phyloP scores from a whole-genome alignment of 1,140 invertebrate species.

The Galleria mellonella region DNA sequence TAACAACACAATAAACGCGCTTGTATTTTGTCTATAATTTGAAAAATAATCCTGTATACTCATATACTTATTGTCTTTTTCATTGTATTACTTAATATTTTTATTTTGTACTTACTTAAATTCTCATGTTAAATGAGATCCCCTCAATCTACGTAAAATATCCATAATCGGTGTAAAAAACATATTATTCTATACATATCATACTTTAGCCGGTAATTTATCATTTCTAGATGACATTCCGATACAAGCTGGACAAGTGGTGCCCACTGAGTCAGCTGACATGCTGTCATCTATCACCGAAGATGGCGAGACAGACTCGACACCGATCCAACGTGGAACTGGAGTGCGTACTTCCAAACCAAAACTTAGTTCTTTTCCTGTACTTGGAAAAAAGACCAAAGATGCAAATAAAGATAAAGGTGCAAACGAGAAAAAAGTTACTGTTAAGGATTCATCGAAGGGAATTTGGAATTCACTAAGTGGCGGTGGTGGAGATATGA shows the following conservation, averaged over 20 bases:
- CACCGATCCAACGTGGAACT: slow-evolving; percentile 53
- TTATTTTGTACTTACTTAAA: no score
- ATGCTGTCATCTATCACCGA: slow-evolving; percentile 66
- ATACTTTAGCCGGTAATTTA: neutral
- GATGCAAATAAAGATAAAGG: slow-evolving; percentile 55
- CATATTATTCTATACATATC: no score
- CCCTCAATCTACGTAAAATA: no score
- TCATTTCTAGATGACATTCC: slow-evolving; percentile 70
- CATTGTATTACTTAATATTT: no score
- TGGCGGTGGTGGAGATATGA: slow-evolving; percentile 54
- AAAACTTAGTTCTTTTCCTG: slow-evolving; percentile 59
- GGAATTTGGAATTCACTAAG: slow-evolving; percentile 57
- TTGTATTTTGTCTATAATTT: no score
- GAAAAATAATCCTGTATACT: no score
- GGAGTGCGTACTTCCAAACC: slow-evolving; percentile 61
- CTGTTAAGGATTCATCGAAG: slow-evolving; percentile 60
- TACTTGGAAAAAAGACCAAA: slow-evolving; percentile 66
- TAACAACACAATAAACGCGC: no score
- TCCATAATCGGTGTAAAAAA: neutral
- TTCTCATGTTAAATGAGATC: no score
- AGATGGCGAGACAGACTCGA: slow-evolving; percentile 57
- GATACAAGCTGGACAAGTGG: slow-evolving; percentile 62
- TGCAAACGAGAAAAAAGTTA: slow-evolving; percentile 54
- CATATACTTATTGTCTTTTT: no score
- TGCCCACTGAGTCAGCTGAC: slow-evolving; percentile 55